A percentile compares a stretch with the other conserved stretches of the same genome.
phyloP scores from a whole-genome alignment of 2,797 vertebrate species.

The Anisognathus igniventris region DNA sequence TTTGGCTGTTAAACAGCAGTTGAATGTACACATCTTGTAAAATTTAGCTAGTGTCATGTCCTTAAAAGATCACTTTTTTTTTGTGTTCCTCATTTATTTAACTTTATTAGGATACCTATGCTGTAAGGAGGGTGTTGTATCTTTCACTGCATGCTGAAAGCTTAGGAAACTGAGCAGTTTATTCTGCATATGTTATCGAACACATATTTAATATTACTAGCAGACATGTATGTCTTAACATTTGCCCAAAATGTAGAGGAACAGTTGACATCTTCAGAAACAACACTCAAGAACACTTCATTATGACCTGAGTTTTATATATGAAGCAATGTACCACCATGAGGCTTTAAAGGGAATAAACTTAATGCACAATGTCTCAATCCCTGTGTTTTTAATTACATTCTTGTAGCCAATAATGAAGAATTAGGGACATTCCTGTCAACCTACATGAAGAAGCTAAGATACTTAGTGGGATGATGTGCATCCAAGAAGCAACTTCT shows the following conservation, averaged over 20 bases:
- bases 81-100: not conserved
- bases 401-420: not conserved
- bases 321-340: not conserved
- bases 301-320: not conserved
- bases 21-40: not conserved
- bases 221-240: not conserved
- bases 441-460: not conserved
- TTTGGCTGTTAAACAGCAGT: not conserved
- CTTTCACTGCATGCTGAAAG: not conserved
- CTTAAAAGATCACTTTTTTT: not conserved
- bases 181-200: not conserved
- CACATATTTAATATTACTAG: not conserved
- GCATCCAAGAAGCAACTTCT: not conserved
- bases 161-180: not conserved
- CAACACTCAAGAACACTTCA: not conserved
- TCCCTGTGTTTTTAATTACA: not conserved
- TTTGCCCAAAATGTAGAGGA: not conserved
- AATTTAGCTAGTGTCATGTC: not conserved
- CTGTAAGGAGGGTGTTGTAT: not conserved
- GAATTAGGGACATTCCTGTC: not conserved
- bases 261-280: not conserved
- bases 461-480: not conserved
- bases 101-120: not conserved
- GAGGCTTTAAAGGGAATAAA: slow-evolving; percentile 13
- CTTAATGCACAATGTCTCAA: not conserved